Evolutionary conservation across 2,113 vertebrate genomes (phyloP), one percentile per base, ranked within the genome.

Genomic region (Leptocoma aspasia): DNA sequence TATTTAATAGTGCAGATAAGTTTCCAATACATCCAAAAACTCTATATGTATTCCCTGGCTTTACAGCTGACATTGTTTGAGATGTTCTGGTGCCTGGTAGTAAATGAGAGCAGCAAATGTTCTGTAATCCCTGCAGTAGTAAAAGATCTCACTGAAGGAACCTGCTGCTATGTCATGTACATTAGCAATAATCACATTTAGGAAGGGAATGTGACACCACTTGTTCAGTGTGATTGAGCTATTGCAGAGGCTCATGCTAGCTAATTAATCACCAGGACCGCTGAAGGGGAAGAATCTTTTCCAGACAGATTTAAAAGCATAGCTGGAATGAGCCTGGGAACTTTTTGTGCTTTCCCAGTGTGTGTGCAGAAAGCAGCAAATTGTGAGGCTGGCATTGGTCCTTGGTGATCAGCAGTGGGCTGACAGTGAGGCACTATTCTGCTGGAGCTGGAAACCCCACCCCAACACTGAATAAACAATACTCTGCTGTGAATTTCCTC

Each of bases 191-290:
- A 95, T 94, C 89, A 50, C 86, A 87, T 94, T 84, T 65, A 85
- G 87, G 65, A 94, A 95, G 41, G 59, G 60, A 94, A 92, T 57
- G 53, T 71, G 84, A 89, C 77, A 91, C 77, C 78, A 42, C 70
- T 97, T 92, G 63, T 82, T 89, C 27, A 0, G 28, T 79, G 57
- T 72, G 93, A 96, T 84, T 53, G 89, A 95, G 76, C 86, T 92
- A 54, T 90, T 90, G 86, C 86, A 76, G 73, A 82, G 65, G 33
- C n/a, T 78, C 2, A 0, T 42, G 66, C 41, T 72, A 82, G 45
- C 63, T 95, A 92, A 96, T 96, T 94, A 91, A 95, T 95, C 89
- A 91, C 84, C 41, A 65, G 53, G 33, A 94, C 22, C 52, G 73
- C 83, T 94, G 87, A 87, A 87, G 50, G 53, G 27, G 66, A 91